Evolutionary conservation across 2,113 vertebrate genomes (phyloP).

Genomic region (Petrocephalus zakoni): DNA sequence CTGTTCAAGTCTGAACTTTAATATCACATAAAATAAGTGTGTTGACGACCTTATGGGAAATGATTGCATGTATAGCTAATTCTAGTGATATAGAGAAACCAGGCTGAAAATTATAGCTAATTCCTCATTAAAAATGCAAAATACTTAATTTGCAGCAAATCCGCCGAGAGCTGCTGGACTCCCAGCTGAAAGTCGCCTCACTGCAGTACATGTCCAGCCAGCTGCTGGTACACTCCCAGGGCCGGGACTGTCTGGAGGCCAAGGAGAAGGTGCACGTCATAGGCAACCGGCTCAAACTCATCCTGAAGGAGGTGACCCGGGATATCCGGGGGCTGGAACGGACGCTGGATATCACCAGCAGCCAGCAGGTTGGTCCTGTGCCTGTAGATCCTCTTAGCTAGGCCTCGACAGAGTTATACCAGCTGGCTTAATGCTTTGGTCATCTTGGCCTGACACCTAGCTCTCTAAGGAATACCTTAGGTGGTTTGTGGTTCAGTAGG

Average conservation of each 20-base stretch:
- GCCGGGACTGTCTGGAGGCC: slow-evolving; percentile 88
- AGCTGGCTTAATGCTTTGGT: neutral
- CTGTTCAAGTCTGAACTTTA: neutral
- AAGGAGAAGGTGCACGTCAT: slow-evolving; percentile 97
- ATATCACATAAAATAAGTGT: neutral
- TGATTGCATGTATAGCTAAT: neutral
- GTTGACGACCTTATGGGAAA: neutral
- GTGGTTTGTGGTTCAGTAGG: neutral
- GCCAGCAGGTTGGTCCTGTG: slow-evolving; percentile 77
- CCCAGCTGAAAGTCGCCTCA: slow-evolving; percentile 81
- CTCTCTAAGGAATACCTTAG: neutral
- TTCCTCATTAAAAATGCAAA: neutral
- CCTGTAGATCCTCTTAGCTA: neutral
- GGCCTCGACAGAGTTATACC: neutral
- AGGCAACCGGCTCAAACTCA: slow-evolving; percentile 87
- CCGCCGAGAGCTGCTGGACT: slow-evolving; percentile 83
- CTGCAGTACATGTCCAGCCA: slow-evolving; percentile 94
- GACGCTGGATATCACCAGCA: slow-evolving; percentile 80
- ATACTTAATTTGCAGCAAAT: slow-evolving; percentile 74
- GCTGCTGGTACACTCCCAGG: slow-evolving; percentile 86
- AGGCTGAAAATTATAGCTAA: neutral
- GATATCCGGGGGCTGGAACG: slow-evolving; percentile 85
- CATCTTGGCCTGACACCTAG: neutral
- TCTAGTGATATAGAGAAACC: neutral
- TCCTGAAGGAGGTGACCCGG: slow-evolving; percentile 84